A percentile compares a stretch with the other conserved stretches of the same genome.
Conservation (phyloP, 2,113 vertebrate species). For the Chamaetylas fuelleborni region DNA sequence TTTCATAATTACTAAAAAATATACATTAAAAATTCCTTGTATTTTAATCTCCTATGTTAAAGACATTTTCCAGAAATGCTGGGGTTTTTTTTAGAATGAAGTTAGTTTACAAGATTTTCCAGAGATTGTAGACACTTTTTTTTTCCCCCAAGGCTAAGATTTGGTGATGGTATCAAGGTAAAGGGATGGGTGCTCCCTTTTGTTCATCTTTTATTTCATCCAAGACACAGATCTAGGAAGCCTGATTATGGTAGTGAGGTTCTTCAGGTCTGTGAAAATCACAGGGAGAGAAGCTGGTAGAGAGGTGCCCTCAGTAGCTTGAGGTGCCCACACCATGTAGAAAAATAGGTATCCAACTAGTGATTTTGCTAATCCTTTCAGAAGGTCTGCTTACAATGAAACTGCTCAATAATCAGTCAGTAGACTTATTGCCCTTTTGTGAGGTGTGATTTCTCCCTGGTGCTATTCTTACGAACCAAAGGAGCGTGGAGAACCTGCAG, state of each 20-base stretch:
- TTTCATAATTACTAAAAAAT: not conserved
- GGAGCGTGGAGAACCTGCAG: not conserved
- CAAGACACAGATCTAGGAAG: not conserved
- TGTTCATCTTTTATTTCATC: not conserved
- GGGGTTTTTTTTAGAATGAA: not conserved
- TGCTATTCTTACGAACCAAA: not conserved
- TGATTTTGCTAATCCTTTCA: not conserved
- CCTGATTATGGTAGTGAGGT: not conserved
- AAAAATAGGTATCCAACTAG: not conserved
- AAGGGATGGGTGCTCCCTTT: not conserved
- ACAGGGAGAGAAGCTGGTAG: not conserved
- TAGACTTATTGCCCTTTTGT: not conserved
- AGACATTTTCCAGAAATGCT: not conserved
- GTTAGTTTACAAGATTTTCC: not conserved
- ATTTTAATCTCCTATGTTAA: not conserved
- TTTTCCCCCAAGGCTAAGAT: not conserved
- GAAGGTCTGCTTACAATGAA: not conserved
- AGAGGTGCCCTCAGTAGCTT: not conserved
- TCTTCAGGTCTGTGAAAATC: not conserved
- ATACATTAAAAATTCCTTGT: not conserved
- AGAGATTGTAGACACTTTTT: not conserved
- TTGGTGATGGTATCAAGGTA: not conserved
- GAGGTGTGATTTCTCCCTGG: not conserved
- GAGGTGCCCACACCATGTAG: not conserved
- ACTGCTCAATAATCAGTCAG: not conserved